phyloP scores from a whole-genome alignment of 1,140 invertebrate species.

The Atta cephalotes region DNA sequence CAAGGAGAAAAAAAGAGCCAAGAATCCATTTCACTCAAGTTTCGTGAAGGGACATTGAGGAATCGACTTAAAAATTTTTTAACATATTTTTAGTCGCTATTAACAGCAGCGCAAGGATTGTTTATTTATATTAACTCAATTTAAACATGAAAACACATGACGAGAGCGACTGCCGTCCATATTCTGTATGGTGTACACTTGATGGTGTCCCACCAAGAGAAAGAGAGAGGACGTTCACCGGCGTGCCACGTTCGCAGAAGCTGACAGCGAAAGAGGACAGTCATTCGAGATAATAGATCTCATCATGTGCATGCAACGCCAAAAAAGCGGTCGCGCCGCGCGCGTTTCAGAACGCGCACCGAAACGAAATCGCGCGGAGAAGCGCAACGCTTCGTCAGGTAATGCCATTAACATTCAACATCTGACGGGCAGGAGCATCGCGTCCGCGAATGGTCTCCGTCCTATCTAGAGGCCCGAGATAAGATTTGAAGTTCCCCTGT shows the following conservation, averaged over 20 bases:
- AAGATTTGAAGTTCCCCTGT: not conserved
- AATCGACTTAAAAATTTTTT: not conserved
- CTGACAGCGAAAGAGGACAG: conserved; percentile 57
- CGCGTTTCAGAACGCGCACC: conserved; percentile 42
- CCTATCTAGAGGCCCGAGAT: not conserved
- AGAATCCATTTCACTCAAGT: not conserved
- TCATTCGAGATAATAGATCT: conserved; percentile 75
- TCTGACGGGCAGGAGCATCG: conserved; percentile 43
- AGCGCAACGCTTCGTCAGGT: conserved; percentile 1
- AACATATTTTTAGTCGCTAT: not conserved
- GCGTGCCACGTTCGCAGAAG: conserved; percentile 60
- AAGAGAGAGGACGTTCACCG: conserved; percentile 63
- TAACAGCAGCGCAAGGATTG: not conserved
- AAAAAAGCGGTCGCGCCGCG: conserved; percentile 38
- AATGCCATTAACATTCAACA: conserved; percentile 50
- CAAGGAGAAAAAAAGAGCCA: too few species aligned
- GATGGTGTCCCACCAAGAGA: conserved; percentile 35
- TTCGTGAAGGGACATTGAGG: not conserved
- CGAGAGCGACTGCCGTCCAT: conserved; percentile 26
- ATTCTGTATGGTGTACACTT: conserved; percentile 53
- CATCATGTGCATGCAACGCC: conserved; percentile 50
- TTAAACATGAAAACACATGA: conserved; percentile 2
- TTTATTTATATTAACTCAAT: conserved; percentile 26
- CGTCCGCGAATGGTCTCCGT: not conserved
- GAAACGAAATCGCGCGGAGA: conserved; percentile 60